These are phyloP conservation scores for Melanotaenia maccullochi DNA, from an alignment of 2,797 vertebrate species.

Conservation along the genomic window DNA sequence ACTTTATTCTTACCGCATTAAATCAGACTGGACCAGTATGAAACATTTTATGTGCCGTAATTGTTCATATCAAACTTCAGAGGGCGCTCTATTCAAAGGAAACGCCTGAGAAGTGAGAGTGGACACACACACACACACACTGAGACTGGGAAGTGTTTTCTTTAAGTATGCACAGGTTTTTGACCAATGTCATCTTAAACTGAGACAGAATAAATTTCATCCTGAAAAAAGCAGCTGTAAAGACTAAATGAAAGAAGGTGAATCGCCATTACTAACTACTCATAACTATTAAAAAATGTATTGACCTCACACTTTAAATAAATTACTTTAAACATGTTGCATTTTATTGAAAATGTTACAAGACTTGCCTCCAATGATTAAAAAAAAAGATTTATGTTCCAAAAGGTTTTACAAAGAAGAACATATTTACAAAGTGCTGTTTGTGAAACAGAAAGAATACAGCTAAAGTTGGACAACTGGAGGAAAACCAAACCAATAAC, in stretches of 20 bases:
- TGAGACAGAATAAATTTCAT: not conserved
- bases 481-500: conserved; percentile 13
- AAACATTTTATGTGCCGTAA: not conserved
- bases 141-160: not conserved
- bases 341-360: conserved; percentile 55
- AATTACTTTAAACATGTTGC: conserved; percentile 23
- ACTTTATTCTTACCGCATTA: not conserved
- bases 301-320: not conserved
- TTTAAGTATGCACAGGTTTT: not conserved
- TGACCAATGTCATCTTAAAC: not conserved
- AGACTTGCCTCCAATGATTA: conserved; percentile 8
- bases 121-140: too few species aligned
- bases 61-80: conserved; percentile 11
- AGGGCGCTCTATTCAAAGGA: conserved; percentile 13
- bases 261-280: too few species aligned
- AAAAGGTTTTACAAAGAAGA: conserved; percentile 26
- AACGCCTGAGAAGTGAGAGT: not conserved
- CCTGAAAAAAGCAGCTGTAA: not conserved
- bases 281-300: not conserved
- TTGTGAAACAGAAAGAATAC: conserved; percentile 3
- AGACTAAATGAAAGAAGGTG: not conserved
- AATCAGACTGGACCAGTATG: too few species aligned
- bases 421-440: conserved; percentile 65
- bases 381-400: conserved; percentile 9
- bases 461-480: not conserved